Percentiles rank a stretch among this genome's conserved stretches.
phyloP scores from a whole-genome alignment of 2,888 invertebrate species.

The Hypselothyrea guttata region DNA sequence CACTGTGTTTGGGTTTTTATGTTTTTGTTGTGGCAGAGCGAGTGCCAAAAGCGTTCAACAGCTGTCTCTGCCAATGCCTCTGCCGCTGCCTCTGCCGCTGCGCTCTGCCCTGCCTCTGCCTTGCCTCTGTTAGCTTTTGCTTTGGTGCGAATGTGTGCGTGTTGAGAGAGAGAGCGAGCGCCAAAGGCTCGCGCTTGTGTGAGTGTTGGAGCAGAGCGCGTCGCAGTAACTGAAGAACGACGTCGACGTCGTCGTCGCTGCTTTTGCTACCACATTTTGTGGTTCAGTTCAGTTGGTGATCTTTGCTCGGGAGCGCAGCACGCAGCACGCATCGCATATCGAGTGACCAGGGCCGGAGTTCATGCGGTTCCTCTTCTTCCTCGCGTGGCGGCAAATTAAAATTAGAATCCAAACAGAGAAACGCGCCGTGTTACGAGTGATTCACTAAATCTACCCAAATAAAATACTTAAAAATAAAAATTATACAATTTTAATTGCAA shows the following conservation, averaged over 20 bases:
- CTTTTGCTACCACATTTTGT: slow-evolving; percentile 25
- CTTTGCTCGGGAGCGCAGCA: slow-evolving; percentile 78
- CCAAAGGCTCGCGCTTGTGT: neutral
- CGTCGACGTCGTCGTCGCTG: slow-evolving; percentile 23
- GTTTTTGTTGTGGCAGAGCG: slow-evolving; percentile 16
- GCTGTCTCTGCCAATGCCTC: slow-evolving; percentile 45
- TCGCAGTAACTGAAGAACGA: slow-evolving; percentile 52
- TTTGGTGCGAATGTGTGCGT: slow-evolving; percentile 26
- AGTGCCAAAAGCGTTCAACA: slow-evolving; percentile 68
- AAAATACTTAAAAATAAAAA: slow-evolving; percentile 8
- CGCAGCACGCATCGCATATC: slow-evolving; percentile 44
- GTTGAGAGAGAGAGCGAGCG: slow-evolving; percentile 51
- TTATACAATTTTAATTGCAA: slow-evolving; percentile 8
- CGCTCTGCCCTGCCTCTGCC: slow-evolving; percentile 24
- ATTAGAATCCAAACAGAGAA: neutral
- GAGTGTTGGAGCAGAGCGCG: slow-evolving; percentile 43
- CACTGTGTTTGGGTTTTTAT: slow-evolving; percentile 25
- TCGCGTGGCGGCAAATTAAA: too few species aligned
- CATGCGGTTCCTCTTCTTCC: too few species aligned
- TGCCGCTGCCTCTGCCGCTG: slow-evolving; percentile 20
- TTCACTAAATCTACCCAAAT: too few species aligned
- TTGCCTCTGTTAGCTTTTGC: slow-evolving; percentile 44
- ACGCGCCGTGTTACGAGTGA: too few species aligned
- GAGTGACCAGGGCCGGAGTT: slow-evolving; percentile 5
- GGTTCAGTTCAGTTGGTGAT: slow-evolving; percentile 80